A percentile compares a stretch with the other conserved stretches of the same genome.
phyloP scores from a whole-genome alignment of 1,140 invertebrate species.

The Adoxophyes honmai region DNA sequence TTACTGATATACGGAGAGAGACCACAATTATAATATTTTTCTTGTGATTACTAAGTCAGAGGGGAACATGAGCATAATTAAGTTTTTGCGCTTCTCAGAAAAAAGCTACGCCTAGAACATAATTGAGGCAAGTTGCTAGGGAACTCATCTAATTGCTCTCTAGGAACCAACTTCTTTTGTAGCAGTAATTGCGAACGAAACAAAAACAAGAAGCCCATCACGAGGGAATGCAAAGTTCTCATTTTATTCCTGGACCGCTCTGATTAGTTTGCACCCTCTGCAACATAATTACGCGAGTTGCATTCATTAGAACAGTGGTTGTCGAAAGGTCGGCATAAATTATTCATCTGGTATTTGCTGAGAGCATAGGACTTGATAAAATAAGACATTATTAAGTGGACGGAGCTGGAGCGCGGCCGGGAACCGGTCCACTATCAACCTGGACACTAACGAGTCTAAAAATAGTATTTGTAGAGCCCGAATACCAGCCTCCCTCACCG shows the following conservation, averaged over 20 bases:
- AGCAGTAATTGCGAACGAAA: neutral
- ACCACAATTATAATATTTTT: no score
- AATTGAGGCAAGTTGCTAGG: neutral
- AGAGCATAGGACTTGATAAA: neutral
- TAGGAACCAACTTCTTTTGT: neutral
- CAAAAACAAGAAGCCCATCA: neutral
- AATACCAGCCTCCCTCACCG: neutral
- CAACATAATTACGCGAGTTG: neutral
- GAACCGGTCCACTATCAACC: slow-evolving; percentile 12
- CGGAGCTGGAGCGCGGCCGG: neutral
- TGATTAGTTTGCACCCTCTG: neutral
- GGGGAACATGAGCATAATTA: neutral
- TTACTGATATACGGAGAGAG: no score
- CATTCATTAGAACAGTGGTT: neutral
- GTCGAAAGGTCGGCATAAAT: slow-evolving; percentile 11
- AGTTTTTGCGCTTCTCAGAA: slow-evolving; percentile 1
- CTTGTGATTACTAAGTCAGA: no score
- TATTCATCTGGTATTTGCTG: neutral
- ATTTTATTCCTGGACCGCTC: neutral
- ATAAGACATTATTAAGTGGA: slow-evolving; percentile 14
- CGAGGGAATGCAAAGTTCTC: slow-evolving; percentile 2
- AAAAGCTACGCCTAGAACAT: neutral
- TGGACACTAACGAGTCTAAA: slow-evolving; percentile 13
- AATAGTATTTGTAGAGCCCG: slow-evolving; percentile 13
- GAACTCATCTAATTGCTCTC: slow-evolving; percentile 5